A percentile compares a stretch with the other conserved stretches of the same genome.
Evolutionary conservation across 2,888 invertebrate genomes (phyloP).

Genomic region (Himalopsyche anomala): DNA sequence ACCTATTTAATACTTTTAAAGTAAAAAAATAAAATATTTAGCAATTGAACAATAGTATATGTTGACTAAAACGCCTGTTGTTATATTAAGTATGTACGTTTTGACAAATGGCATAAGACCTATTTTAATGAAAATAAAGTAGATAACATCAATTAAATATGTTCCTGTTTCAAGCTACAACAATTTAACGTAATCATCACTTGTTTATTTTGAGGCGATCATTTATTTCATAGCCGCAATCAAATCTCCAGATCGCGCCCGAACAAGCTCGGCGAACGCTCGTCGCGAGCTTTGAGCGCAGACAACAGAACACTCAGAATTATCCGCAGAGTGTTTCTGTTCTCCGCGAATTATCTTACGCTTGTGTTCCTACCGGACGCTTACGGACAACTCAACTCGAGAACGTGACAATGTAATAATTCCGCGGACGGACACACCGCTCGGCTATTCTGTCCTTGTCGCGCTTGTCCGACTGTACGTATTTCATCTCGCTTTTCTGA

Average conservation of each 20-base stretch:
- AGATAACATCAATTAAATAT: too few species aligned
- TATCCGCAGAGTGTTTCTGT: constrained; percentile 16
- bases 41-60: too few species aligned
- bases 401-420: constrained; percentile 64
- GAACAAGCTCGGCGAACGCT: neutral
- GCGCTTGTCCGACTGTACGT: neutral
- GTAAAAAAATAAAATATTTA: too few species aligned
- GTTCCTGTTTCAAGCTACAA: too few species aligned
- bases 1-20: too few species aligned
- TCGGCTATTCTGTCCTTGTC: constrained; percentile 21
- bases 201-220: neutral
- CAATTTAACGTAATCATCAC: constrained; percentile 6
- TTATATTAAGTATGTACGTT: too few species aligned
- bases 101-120: too few species aligned
- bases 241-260: neutral
- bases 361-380: constrained; percentile 44
- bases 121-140: too few species aligned
- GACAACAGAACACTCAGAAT: neutral
- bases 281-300: neutral
- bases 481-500: constrained; percentile 40
- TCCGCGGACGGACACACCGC: constrained; percentile 43
- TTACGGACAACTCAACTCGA: constrained; percentile 1
- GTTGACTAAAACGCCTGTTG: too few species aligned
- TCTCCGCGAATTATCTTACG: constrained; percentile 28
- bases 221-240: constrained; percentile 16